Conservation (phyloP, 2,797 vertebrate genomes). For the Ctenopoma kingsleyae region DNA sequence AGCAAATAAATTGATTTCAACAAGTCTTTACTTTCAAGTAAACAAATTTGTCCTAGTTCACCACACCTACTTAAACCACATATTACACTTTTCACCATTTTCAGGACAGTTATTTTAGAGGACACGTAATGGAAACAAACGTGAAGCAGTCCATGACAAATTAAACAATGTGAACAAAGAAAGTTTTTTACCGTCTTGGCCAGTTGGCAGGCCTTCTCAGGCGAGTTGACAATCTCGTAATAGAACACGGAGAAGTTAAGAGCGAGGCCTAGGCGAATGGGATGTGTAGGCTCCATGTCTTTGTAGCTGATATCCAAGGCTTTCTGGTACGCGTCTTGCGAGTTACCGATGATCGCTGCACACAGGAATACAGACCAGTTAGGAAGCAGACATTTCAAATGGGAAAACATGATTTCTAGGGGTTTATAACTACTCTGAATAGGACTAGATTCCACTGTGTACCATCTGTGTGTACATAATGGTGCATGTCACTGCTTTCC, state of each 20-base stretch:
- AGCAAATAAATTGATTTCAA: background rate
- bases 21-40: background rate
- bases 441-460: background rate
- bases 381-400: constrained; percentile 15
- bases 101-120: background rate
- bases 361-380: constrained; percentile 30
- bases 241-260: constrained; percentile 98
- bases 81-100: background rate
- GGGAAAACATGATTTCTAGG: background rate
- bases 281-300: constrained; percentile 94
- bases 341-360: constrained; percentile 88
- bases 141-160: background rate
- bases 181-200: constrained; percentile 89
- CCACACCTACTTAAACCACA: background rate
- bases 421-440: background rate
- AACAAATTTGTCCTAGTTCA: background rate
- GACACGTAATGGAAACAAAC: background rate
- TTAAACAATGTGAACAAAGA: background rate
- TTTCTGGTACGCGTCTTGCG: constrained; percentile 90
- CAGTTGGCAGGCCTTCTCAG: constrained; percentile 91
- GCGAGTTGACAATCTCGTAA: constrained; percentile 95
- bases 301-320: constrained; percentile 92
- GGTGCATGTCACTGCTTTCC: background rate
- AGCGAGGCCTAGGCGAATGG: constrained; percentile 96
- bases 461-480: constrained; percentile 1